Evolutionary conservation across 1,140 invertebrate genomes (phyloP).

Genomic region (Drosophila subpulchrella): DNA sequence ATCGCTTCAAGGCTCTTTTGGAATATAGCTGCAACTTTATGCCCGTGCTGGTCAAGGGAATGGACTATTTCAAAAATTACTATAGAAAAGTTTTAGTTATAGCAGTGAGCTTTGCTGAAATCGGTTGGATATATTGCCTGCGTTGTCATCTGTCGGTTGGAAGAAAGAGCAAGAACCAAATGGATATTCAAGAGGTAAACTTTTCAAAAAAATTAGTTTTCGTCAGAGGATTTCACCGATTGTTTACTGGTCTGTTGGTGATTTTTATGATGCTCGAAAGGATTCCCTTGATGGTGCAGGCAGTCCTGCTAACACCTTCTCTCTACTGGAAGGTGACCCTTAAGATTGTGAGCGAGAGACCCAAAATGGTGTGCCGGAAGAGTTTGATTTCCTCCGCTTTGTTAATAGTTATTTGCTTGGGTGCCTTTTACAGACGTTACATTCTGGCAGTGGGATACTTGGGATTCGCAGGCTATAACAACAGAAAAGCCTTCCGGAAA

Average conservation of each 20-base stretch:
- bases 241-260: constrained; percentile 6
- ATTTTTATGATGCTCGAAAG: constrained; percentile 37
- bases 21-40: constrained; percentile 49
- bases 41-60: constrained; percentile 85
- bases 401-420: constrained; percentile 25
- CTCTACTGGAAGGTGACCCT: constrained; percentile 33
- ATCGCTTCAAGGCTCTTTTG: constrained; percentile 35
- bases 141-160: not conserved
- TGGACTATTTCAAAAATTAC: constrained; percentile 91
- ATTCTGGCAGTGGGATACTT: constrained; percentile 32
- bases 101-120: constrained; percentile 86
- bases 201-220: not conserved
- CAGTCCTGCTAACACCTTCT: constrained; percentile 30
- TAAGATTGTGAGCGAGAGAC: not conserved
- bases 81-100: constrained; percentile 88
- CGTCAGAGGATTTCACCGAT: not conserved
- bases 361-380: not conserved
- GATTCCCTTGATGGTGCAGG: constrained; percentile 11
- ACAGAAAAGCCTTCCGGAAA: constrained; percentile 6
- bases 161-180: not conserved
- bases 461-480: constrained; percentile 33
- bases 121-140: constrained; percentile 87
- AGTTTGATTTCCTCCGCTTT: not conserved
- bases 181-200: not conserved
- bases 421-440: constrained; percentile 29